Base-by-base conservation (phyloP, 2,888 invertebrate species). In the Drosophila pseudotalamancana region DNA sequence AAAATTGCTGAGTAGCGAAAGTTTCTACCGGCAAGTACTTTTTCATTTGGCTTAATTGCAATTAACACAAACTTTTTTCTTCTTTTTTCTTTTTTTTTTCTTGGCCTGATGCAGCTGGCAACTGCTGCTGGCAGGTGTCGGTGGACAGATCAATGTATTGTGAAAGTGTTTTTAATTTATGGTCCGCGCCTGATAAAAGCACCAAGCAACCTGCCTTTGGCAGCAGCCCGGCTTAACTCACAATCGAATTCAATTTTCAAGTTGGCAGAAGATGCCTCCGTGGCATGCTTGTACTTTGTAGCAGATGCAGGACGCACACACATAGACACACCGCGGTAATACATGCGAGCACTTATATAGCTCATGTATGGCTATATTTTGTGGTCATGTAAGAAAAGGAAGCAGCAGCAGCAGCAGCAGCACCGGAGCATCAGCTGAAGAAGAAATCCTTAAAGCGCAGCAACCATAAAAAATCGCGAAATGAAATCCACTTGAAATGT, bases 401-500 rank as follows among this genome's bases (percentile, higher is more conserved):
- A 50, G 45, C 53, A 40, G 53, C 64, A 60, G 60, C 53, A 68
- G 51, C 29, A 46, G 12, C 35, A 42, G 18, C 49, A 43, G 16
- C 34, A 54, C 23, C 31, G 29, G 61, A n/a, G n/a, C n/a, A n/a
- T n/a, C 21, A 62, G 62, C 55, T 25, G 57, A 59, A 71, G 67
- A 73, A 66, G 77, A 73, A 77, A 76, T 77, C 76, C 77, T 73
- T 77, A 76, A 76, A 76, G 76, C 83, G 81, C 86, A 85, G 81
- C 86, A 82, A 79, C 86, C 81, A 85, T 79, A 85, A 85, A 85
- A 85, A 78, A 81, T 79, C 83, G 86, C 81, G 83, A 85, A 82
- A 82, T 82, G 86, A 82, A 82, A 82, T 82, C 82, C 86, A 79
- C 81, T 82, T 85, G 81, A 85, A 82, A 82, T 85, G 86, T 85